A percentile compares a stretch with the other conserved stretches of the same genome.
phyloP scores from a whole-genome alignment of 2,113 vertebrate species.

The Nesogale talazaci region DNA sequence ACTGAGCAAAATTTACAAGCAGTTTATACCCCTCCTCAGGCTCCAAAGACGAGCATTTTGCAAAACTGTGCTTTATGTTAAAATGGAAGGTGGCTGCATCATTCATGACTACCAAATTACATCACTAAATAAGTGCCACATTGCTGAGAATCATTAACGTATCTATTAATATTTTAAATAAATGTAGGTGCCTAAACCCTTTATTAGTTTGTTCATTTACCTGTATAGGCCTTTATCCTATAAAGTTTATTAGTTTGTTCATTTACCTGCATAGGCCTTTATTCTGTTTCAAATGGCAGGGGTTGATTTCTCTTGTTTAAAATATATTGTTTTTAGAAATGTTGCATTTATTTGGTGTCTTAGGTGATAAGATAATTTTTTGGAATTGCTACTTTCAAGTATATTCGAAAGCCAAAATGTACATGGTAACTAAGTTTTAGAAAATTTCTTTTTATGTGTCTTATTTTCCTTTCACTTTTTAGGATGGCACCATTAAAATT shows the following conservation, averaged over 20 bases:
- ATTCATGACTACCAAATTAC: too few species aligned
- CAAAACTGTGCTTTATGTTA: not conserved
- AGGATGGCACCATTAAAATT: conserved; percentile 97
- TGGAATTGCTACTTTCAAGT: conserved; percentile 49
- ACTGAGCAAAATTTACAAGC: conserved; percentile 8
- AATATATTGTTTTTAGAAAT: conserved; percentile 34
- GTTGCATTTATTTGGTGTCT: conserved; percentile 34
- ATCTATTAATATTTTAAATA: not conserved
- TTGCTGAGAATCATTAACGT: conserved; percentile 25
- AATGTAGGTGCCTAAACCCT: conserved; percentile 7
- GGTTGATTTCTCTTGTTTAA: conserved; percentile 33
- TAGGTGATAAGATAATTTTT: conserved; percentile 13
- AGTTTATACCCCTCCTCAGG: not conserved
- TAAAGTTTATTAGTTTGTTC: conserved; percentile 6
- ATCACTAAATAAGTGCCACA: not conserved
- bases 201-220: conserved; percentile 24
- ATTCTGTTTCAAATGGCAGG: not conserved
- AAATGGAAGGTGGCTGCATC: too few species aligned
- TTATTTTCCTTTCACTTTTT: conserved; percentile 59
- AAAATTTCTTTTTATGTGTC: not conserved
- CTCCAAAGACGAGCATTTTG: not conserved
- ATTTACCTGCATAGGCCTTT: conserved; percentile 40
- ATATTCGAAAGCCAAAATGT: conserved; percentile 35
- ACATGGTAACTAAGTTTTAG: not conserved
- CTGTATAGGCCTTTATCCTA: conserved; percentile 39